Percentiles rank a stretch among this genome's conserved stretches.
phyloP scores from a whole-genome alignment of 2,888 invertebrate species.

The Ophioninae sp. region DNA sequence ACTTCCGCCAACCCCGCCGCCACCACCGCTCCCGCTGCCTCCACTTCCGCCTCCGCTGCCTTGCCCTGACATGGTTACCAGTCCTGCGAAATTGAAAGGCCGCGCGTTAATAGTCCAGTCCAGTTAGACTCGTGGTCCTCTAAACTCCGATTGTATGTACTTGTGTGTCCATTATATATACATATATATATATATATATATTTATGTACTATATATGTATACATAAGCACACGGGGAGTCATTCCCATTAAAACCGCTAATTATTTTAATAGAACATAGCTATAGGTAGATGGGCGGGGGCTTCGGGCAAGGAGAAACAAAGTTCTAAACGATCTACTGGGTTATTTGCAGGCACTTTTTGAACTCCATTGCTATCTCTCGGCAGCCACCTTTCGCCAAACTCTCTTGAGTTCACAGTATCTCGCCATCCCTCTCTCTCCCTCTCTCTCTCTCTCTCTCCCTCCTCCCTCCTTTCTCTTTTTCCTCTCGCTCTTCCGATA shows the following conservation, averaged over 20 bases:
- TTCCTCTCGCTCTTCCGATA: conserved; percentile 12
- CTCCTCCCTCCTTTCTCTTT: background rate
- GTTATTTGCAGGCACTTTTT: conserved; percentile 71
- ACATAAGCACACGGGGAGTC: conserved; percentile 48
- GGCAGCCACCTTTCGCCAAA: conserved; percentile 49
- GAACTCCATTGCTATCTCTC: conserved; percentile 63
- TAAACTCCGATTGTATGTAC: conserved; percentile 32
- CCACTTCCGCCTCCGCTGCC: conserved; percentile 74
- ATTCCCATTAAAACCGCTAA: conserved; percentile 71
- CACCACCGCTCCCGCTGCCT: conserved; percentile 62
- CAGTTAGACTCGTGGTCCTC: conserved; percentile 35
- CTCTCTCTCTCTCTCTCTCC: background rate
- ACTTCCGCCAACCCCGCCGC: conserved; percentile 72
- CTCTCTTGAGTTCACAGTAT: conserved; percentile 22
- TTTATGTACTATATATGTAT: conserved; percentile 14
- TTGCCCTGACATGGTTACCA: conserved; percentile 80
- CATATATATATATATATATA: conserved; percentile 29
- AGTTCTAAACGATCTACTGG: conserved; percentile 71
- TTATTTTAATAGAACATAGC: conserved; percentile 65
- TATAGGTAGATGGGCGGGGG: conserved; percentile 47
- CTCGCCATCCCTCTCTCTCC: conserved; percentile 11
- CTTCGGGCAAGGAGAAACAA: conserved; percentile 65
- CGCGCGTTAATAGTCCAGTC: conserved; percentile 55
- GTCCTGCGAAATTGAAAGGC: conserved; percentile 75
- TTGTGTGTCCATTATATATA: conserved; percentile 15